These are phyloP conservation scores for Orbicella faveolata DNA, from an alignment of 64 coral and sea anemone genomes.

Conservation along the genomic window DNA sequence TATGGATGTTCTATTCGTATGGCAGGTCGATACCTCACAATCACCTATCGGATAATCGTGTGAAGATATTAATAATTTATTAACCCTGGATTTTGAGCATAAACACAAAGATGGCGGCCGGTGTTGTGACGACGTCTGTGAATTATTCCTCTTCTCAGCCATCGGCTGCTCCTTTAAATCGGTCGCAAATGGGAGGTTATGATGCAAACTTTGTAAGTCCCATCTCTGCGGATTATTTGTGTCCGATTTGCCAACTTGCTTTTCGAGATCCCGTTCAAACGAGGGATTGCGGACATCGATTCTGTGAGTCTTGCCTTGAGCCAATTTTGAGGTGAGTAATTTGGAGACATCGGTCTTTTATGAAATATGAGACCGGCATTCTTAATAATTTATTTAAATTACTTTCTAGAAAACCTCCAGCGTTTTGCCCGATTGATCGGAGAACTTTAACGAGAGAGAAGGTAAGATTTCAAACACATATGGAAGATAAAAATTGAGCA, in stretches of 20 bases:
- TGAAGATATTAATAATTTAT: slow-evolving; percentile 66
- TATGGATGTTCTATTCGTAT: neutral
- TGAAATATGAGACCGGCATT: neutral
- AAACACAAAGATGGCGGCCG: slow-evolving; percentile 71
- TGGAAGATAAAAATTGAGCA: neutral
- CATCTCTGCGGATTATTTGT: slow-evolving; percentile 86
- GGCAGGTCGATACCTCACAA: neutral
- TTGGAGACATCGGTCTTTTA: neutral
- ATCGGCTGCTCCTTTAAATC: slow-evolving; percentile 36
- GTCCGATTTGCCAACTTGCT: slow-evolving; percentile 97
- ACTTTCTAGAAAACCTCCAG: slow-evolving; percentile 78
- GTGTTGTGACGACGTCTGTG: neutral
- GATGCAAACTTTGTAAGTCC: slow-evolving; percentile 90
- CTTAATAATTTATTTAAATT: slow-evolving; percentile 6
- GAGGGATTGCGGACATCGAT: slow-evolving; percentile 95
- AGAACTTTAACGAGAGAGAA: slow-evolving; percentile 88
- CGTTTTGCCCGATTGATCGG: slow-evolving; percentile 94
- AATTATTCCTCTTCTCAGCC: slow-evolving; percentile 26
- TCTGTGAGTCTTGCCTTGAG: slow-evolving; percentile 95
- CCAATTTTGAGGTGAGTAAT: slow-evolving; percentile 89
- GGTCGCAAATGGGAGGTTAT: slow-evolving; percentile 80
- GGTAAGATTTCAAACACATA: slow-evolving; percentile 49
- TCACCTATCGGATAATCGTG: neutral
- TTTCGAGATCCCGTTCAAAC: slow-evolving; percentile 99
- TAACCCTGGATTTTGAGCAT: slow-evolving; percentile 47